Evolutionary conservation across 2,113 vertebrate species (phyloP).

Genomic region (Marcusenius ussheri): DNA sequence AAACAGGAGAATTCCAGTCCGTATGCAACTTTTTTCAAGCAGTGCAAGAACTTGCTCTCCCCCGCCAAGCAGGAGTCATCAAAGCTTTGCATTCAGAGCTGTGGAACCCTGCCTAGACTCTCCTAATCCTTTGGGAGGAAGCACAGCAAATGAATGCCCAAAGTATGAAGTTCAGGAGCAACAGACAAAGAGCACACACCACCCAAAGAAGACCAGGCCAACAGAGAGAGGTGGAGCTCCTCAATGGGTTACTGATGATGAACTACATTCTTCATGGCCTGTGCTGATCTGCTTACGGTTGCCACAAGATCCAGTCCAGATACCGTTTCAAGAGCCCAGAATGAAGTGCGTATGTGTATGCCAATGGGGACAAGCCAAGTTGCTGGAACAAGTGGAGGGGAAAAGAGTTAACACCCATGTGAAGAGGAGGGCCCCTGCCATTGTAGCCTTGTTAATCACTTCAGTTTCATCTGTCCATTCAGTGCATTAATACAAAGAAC

Average conservation of each 20-base stretch:
- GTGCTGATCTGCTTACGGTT: not conserved
- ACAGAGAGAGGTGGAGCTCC: not conserved
- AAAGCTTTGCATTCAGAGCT: not conserved
- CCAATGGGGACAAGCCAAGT: not conserved
- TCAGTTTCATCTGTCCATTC: not conserved
- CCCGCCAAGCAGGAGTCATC: not conserved
- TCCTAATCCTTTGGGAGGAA: not conserved
- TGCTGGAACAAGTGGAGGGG: not conserved
- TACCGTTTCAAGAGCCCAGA: not conserved
- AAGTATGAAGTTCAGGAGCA: not conserved
- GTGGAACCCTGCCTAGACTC: not conserved
- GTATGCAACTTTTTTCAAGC: not conserved
- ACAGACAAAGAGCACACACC: not conserved
- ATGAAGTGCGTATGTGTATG: not conserved
- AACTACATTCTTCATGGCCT: not conserved
- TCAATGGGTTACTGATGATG: not conserved
- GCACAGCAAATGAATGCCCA: not conserved
- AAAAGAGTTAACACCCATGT: not conserved
- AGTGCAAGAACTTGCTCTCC: not conserved
- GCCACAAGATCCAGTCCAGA: not conserved
- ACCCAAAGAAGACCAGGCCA: not conserved
- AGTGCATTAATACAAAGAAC: not conserved
- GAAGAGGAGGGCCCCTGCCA: not conserved
- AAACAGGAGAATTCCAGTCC: not conserved
- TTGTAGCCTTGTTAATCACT: not conserved